Evolutionary conservation across 2,797 vertebrate genomes (phyloP).

Genomic region (Discoglossus pictus): DNA sequence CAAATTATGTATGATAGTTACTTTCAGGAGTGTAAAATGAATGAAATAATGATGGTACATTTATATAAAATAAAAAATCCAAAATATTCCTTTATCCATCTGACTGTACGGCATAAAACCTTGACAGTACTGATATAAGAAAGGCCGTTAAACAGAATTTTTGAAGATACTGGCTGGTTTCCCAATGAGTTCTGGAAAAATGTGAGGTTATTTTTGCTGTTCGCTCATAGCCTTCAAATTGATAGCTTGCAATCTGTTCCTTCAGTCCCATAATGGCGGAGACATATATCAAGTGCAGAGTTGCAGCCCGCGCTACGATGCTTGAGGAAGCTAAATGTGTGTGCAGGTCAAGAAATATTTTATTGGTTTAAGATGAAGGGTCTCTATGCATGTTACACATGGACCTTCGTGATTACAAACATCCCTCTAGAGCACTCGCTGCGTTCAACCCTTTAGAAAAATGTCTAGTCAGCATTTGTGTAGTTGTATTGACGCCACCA

Average conservation of each 20-base stretch:
- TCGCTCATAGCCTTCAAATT: slow-evolving; percentile 7
- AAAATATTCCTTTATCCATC: no score
- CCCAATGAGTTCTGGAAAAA: background rate
- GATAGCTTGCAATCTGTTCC: slow-evolving; percentile 18
- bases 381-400: background rate
- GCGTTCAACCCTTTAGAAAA: background rate
- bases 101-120: no score
- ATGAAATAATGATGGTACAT: no score
- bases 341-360: background rate
- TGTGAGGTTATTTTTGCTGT: slow-evolving; percentile 3
- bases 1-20: no score
- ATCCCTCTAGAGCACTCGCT: background rate
- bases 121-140: no score
- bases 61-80: no score
- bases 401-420: background rate
- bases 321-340: background rate
- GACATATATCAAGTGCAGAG: slow-evolving; percentile 15
- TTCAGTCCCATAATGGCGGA: slow-evolving; percentile 9
- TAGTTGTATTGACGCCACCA: background rate
- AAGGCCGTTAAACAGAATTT: no score
- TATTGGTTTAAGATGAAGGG: background rate
- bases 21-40: no score
- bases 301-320: background rate
- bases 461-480: background rate
- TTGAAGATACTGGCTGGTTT: background rate